Evolutionary conservation across 2,888 invertebrate genomes (phyloP), one percentile per base, ranked within the genome.

Genomic region (Troglohyphantes excavatus): DNA sequence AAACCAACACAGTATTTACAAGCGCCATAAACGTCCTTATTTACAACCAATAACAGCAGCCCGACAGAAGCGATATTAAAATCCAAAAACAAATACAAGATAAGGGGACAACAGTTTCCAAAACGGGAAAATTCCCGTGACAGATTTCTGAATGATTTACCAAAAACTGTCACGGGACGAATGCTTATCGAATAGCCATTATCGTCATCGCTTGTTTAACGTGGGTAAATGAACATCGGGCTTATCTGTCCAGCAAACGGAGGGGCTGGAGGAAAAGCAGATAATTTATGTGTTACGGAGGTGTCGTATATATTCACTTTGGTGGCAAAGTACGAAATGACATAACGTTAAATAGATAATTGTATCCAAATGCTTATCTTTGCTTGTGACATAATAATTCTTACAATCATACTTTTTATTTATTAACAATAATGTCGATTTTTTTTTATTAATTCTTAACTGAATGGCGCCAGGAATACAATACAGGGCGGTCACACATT

Each of bases 161-260:
- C 59, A n/a, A 75, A 19, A 27, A n/a, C 33, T 26, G 39, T 78
- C 79, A 68, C 29, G 29, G 26, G 79, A 81, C 68, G 39, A 46
- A 13, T 43, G 21, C 27, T 21, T n/a, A 39, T 33, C 59, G n/a
- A 67, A 68, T 21, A 46, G 29, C 46, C 27, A 65, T 78, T 65
- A 65, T 46, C 68, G 26, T 27, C n/a, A 53, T n/a, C 46, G 19
- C 68, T 68, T 81, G 46, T 68, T 68, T 27, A 68, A 67, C 27
- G 29, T 68, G 79, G 43, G 78, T 43, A 78, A 78, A 61, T 59
- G 75, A 53, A 61, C 75, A 29, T 0, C 19, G 2, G n/a, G 17
- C 79, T 81, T 81, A 68, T 81, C 79, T n/a, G 0, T 3, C 53
- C 13, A 5, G 6, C 21, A 39, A 39, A 13, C 11, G 21, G 67